phyloP scores from a whole-genome alignment of 2,888 invertebrate genomes.

The Hypolimnas misippus region DNA sequence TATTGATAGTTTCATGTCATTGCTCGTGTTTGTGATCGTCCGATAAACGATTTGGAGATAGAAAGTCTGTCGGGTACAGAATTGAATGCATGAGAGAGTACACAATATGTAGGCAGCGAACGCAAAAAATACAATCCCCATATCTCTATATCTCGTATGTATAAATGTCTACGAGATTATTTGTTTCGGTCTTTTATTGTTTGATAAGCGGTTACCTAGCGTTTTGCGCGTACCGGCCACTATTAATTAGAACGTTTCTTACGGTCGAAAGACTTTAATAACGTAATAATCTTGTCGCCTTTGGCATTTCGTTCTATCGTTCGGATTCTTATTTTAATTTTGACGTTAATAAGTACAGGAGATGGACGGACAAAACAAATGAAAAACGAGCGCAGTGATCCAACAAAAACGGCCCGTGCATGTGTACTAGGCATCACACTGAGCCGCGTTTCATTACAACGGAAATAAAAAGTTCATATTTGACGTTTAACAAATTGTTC shows the following conservation, averaged over 20 bases:
- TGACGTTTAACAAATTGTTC: slow-evolving; percentile 85
- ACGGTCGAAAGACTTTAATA: slow-evolving; percentile 61
- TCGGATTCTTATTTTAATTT: slow-evolving; percentile 72
- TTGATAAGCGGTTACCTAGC: slow-evolving; percentile 27
- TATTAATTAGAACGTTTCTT: slow-evolving; percentile 68
- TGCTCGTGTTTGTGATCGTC: slow-evolving; percentile 77
- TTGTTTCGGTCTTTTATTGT: slow-evolving; percentile 44
- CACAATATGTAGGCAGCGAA: slow-evolving; percentile 64
- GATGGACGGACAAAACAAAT: slow-evolving; percentile 72
- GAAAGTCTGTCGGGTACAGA: slow-evolving; percentile 75
- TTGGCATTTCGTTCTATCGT: slow-evolving; percentile 65
- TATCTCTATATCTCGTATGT: slow-evolving; percentile 58
- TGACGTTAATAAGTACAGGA: slow-evolving; percentile 71
- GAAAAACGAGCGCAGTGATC: slow-evolving; percentile 72
- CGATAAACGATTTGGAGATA: slow-evolving; percentile 77
- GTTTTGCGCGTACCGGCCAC: slow-evolving; percentile 57
- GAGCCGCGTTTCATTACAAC: slow-evolving; percentile 77
- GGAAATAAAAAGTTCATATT: slow-evolving; percentile 82
- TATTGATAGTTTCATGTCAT: slow-evolving; percentile 84
- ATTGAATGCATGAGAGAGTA: slow-evolving; percentile 68
- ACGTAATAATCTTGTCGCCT: slow-evolving; percentile 74
- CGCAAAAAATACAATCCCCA: slow-evolving; percentile 54
- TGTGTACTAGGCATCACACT: slow-evolving; percentile 77
- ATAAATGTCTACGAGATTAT: slow-evolving; percentile 33
- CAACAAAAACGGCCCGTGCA: slow-evolving; percentile 71